phyloP scores from a whole-genome alignment of 92 coral and sea anemone genomes.

The Epizoanthus illoricatus region DNA sequence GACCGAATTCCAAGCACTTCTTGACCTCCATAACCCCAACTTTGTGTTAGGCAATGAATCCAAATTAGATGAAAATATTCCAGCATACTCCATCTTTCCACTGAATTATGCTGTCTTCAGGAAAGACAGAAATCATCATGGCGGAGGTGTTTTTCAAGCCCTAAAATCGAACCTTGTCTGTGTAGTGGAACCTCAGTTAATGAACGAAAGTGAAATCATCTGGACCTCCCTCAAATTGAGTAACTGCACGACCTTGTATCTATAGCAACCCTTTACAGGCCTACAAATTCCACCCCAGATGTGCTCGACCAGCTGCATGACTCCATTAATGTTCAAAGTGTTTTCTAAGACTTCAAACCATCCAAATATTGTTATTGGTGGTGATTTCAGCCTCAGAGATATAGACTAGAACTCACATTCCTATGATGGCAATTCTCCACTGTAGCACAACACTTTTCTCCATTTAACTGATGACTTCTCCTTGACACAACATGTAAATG shows the following conservation, averaged over 20 bases:
- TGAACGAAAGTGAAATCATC: conserved; percentile 5
- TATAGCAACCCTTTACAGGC: conserved; percentile 31
- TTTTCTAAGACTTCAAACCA: neutral
- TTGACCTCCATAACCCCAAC: too few relatives aligned
- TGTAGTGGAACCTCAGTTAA: neutral
- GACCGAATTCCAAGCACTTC: too few relatives aligned
- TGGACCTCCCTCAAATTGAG: conserved; percentile 40
- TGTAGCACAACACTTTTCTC: conserved; percentile 33
- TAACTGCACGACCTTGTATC: conserved; percentile 26
- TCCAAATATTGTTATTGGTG: conserved; percentile 34
- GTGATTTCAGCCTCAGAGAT: neutral
- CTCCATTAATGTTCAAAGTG: conserved; percentile 17
- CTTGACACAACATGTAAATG: conserved; percentile 50
- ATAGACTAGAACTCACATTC: conserved; percentile 14
- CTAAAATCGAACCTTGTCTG: neutral
- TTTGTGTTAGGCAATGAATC: too few relatives aligned
- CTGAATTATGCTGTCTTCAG: neutral
- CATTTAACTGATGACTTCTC: conserved; percentile 54
- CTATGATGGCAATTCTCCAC: conserved; percentile 17
- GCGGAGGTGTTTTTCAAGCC: neutral
- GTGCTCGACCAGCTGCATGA: conserved; percentile 17
- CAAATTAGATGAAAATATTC: too few relatives aligned
- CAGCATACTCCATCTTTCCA: too few relatives aligned
- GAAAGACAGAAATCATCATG: conserved; percentile 7
- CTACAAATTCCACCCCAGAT: conserved; percentile 33